A percentile compares a stretch with the other conserved stretches of the same genome.
Conservation (phyloP, 2,797 vertebrate genomes). For the Kryptolebias ocellatus region DNA sequence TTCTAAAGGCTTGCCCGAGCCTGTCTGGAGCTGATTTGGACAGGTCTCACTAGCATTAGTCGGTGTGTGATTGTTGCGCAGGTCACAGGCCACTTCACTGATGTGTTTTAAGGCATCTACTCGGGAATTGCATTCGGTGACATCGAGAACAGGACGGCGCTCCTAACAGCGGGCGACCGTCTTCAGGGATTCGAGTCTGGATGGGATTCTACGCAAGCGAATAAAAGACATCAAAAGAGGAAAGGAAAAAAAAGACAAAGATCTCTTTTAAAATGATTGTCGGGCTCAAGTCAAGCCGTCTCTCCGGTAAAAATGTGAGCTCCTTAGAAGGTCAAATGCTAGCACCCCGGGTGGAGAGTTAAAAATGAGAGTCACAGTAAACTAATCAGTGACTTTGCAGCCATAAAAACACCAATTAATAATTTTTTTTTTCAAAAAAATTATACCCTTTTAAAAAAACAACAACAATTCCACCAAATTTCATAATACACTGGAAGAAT, state of each 20-base stretch:
- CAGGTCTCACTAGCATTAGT: constrained; percentile 74
- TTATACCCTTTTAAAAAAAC: constrained; percentile 64
- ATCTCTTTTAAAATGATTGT: constrained; percentile 80
- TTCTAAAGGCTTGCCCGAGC: constrained; percentile 72
- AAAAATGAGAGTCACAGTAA: constrained; percentile 90
- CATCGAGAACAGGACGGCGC: constrained; percentile 48
- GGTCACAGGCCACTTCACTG: constrained; percentile 82
- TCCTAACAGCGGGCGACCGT: constrained; percentile 25
- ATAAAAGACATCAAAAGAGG: constrained; percentile 25
- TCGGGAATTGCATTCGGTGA: constrained; percentile 80
- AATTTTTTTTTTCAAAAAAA: constrained; percentile 81
- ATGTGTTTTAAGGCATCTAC: constrained; percentile 84
- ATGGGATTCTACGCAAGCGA: constrained; percentile 41
- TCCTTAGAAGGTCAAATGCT: constrained; percentile 77
- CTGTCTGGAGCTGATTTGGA: constrained; percentile 77
- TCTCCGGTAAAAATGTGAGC: constrained; percentile 82
- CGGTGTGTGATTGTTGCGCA: constrained; percentile 85
- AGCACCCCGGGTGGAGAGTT: constrained; percentile 90
- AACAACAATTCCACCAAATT: constrained; percentile 60
- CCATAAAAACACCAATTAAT: constrained; percentile 87
- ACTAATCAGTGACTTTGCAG: constrained; percentile 96
- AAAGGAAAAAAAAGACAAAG: constrained; percentile 21
- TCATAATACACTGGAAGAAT: constrained; percentile 86
- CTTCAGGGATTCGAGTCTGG: constrained; percentile 25
- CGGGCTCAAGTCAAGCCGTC: constrained; percentile 91